Evolutionary conservation across 2,888 invertebrate species (phyloP).

Genomic region (Ophion costatus): DNA sequence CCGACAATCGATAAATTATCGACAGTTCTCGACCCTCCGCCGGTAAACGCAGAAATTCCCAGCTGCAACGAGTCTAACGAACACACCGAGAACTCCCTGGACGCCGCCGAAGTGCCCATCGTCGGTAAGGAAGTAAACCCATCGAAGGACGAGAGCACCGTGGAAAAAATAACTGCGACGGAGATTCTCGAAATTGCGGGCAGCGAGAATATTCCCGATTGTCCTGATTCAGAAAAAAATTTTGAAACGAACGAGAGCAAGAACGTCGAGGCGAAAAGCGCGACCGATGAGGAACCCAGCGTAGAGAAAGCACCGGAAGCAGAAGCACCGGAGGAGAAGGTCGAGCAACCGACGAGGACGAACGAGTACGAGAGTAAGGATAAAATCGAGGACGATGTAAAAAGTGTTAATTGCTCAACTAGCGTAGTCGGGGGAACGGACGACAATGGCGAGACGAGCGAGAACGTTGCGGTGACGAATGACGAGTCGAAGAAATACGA

Average conservation of each 20-base stretch:
- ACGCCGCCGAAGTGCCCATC: neutral
- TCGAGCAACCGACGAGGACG: slow-evolving; percentile 81
- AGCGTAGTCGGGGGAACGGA: slow-evolving; percentile 77
- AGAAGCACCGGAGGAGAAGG: slow-evolving; percentile 70
- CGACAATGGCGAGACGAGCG: slow-evolving; percentile 63
- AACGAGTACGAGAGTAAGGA: slow-evolving; percentile 76
- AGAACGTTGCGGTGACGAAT: slow-evolving; percentile 69
- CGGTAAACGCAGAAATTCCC: neutral
- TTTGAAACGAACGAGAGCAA: slow-evolving; percentile 68
- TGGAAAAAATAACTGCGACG: neutral
- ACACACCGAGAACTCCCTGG: neutral
- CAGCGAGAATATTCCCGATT: neutral
- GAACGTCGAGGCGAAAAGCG: neutral
- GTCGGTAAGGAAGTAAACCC: slow-evolving; percentile 14
- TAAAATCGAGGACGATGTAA: slow-evolving; percentile 76
- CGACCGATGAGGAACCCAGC: neutral
- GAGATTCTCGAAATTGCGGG: neutral
- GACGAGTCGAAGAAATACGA: slow-evolving; percentile 67
- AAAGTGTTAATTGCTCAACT: slow-evolving; percentile 81
- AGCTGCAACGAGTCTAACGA: neutral
- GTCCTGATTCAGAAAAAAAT: slow-evolving; percentile 85
- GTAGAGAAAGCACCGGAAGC: neutral
- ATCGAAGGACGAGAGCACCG: neutral
- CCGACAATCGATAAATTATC: neutral
- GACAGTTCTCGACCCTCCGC: neutral